These are phyloP conservation scores for Oscheius sp. DNA, from an alignment of 2,888 invertebrate species.

Conservation along the genomic window DNA sequence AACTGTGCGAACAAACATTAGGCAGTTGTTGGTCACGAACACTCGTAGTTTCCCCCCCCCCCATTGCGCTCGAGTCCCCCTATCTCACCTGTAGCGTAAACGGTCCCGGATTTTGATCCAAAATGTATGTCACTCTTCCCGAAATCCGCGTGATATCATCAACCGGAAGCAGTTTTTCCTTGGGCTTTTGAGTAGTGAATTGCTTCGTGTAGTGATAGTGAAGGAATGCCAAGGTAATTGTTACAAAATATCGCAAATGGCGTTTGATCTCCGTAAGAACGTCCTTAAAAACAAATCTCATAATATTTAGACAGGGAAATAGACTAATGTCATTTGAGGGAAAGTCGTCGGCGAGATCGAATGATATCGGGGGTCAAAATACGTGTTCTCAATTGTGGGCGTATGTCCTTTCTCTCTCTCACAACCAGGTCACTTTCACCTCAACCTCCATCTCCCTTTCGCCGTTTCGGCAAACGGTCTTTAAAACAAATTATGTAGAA, in stretches of 20 bases:
- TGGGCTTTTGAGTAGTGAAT: constrained; percentile 20
- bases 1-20: constrained; percentile 36
- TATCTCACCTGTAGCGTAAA: constrained; percentile 86
- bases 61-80: background rate
- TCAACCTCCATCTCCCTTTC: constrained; percentile 21
- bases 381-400: constrained; percentile 14
- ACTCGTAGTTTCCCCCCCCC: background rate
- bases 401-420: background rate
- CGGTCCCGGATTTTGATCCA: constrained; percentile 95
- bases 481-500: too few relatives aligned
- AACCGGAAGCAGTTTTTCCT: constrained; percentile 15
- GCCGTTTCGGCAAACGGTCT: background rate
- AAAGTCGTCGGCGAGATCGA: background rate
- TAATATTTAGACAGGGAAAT: too few relatives aligned
- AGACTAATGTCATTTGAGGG: too few relatives aligned
- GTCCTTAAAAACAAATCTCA: too few relatives aligned
- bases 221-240: constrained; percentile 28
- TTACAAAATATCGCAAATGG: constrained; percentile 23
- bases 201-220: constrained; percentile 31
- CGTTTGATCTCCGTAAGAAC: constrained; percentile 19
- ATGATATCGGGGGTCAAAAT: constrained; percentile 10
- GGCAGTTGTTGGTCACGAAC: constrained; percentile 34
- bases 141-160: constrained; percentile 27
- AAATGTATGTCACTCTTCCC: constrained; percentile 76
- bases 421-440: constrained; percentile 19